These are phyloP conservation scores for Formica selysi DNA, from an alignment of 1,140 invertebrate species.

Conservation along the genomic window DNA sequence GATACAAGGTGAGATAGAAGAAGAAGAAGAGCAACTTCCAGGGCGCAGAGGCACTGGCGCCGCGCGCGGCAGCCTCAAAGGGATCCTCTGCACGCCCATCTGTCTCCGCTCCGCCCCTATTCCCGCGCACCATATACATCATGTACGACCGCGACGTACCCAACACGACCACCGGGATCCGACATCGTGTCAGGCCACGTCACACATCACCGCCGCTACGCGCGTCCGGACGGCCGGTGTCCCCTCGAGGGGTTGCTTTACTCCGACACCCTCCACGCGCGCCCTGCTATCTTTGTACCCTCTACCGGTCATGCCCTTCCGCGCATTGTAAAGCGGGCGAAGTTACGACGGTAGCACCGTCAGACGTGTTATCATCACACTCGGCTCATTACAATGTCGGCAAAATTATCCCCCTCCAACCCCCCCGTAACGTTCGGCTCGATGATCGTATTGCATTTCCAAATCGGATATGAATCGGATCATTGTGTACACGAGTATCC, in stretches of 20 bases:
- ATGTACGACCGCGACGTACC: conserved; percentile 80
- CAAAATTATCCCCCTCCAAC: background rate
- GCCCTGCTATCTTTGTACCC: conserved; percentile 43
- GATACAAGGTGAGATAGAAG: conserved; percentile 70
- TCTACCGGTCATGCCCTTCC: conserved; percentile 58
- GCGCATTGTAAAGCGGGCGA: conserved; percentile 31
- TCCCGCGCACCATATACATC: conserved; percentile 85
- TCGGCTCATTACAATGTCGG: background rate
- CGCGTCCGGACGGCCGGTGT: conserved; percentile 36
- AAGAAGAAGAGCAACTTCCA: conserved; percentile 73
- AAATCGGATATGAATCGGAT: background rate
- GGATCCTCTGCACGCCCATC: conserved; percentile 86
- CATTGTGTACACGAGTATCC: background rate
- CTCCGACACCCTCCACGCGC: conserved; percentile 42
- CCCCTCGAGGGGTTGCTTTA: conserved; percentile 45
- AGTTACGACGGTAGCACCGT: conserved; percentile 39
- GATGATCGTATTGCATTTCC: background rate
- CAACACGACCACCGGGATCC: conserved; percentile 77
- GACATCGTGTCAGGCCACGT: conserved; percentile 75
- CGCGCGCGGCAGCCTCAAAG: conserved; percentile 86
- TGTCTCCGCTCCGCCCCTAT: conserved; percentile 86
- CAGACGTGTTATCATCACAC: conserved; percentile 55
- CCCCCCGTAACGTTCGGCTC: background rate
- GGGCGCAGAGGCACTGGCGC: conserved; percentile 83
- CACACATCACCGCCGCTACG: conserved; percentile 63